Evolutionary conservation across 1,140 invertebrate genomes (phyloP), one percentile per base, ranked within the genome.

Genomic region (Ostrea edulis): DNA sequence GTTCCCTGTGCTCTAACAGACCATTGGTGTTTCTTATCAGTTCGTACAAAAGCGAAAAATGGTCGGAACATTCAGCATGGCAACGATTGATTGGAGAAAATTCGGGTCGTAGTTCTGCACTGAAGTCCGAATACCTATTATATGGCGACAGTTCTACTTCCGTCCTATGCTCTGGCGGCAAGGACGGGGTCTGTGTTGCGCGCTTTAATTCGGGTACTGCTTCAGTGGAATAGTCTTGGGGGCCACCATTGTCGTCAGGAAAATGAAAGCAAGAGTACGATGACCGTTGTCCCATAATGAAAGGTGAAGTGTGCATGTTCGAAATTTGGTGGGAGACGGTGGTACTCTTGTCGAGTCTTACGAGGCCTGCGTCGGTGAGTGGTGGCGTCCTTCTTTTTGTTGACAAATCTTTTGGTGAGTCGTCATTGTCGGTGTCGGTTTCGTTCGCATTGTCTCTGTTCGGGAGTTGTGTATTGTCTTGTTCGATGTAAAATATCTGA

Each of bases 11-110:
- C n/a, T 86, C 84, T 20, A 85, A 44, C 14, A 54, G 51, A 51
- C 81, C 85, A 86, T 90, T 90, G 44, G 90, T 90, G 20, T 93
- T 90, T 9, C 88, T 92, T 89, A 93, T 93, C 11, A 93, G 89
- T 52, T 92, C 91, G 71, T 90, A 90, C 2, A 93, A 89, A 9
- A 93, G 90, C 8, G 92, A 91, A 51, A 91, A 82, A 65, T 87
- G 77, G 17, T 87, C 81, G 44, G 53, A 62, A 55, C 86, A 85
- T 29, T 90, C 89, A 8, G 68, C 68, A 77, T 77, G 68, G 29
- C 68, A 77, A 25, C 68, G 68, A 35, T 77, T 77, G 12, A 77
- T 77, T 8, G 68, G 68, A 14, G 68, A 77, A 35, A 77, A 77
- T 77, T 77, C 68, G 29, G 68, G 68, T 77, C 68, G 68, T 29